Evolutionary conservation across 2,888 invertebrate species (phyloP), one percentile per base, ranked within the genome.

Genomic region (Pandemis corylana): DNA sequence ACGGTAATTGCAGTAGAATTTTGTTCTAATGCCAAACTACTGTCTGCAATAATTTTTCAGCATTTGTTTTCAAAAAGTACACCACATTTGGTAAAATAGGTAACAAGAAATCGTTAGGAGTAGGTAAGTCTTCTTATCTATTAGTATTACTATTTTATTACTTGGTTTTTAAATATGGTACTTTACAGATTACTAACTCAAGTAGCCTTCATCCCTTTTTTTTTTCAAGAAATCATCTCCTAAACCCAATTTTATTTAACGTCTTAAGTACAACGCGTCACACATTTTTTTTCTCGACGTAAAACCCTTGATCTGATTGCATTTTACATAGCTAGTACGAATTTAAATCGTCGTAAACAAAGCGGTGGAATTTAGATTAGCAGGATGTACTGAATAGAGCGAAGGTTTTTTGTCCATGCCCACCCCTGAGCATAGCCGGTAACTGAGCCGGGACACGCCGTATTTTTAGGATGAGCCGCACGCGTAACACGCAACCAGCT

Each of bases 401-500:
- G 51, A 61, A 15, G 62, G 44, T 46, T 71, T 71, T 71, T 71
- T 70, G 71, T 67, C 66, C 42, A 53, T 51, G 20, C 28, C 59
- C 4, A 59, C 42, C 59, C 65, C 53, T 41, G 80, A 81, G 74
- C 78, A 4, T 2, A 2, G 28, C 28, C 4, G 79, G 78, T 82
- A 80, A 80, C 80, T 77, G 77, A 76, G 79, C 73, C 71, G 74
- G 78, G 81, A 78, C 78, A 79, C 79, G 81, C 76, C 73, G 70
- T 81, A 77, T 71, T 75, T 71, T 80, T 73, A 79, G 78, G 73
- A 73, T 49, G 51, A 67, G 68, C 75, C 76, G 56, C 75, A 76
- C 76, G 75, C 78, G 72, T 79, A 76, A 78, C 87, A 87, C 86
- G 87, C 87, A 80, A 86, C 63, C 72, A 42, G 72, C 71, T 77